Evolutionary conservation across 1,140 invertebrate genomes (phyloP), one percentile per base, ranked within the genome.

Genomic region (Phortica variegata): DNA sequence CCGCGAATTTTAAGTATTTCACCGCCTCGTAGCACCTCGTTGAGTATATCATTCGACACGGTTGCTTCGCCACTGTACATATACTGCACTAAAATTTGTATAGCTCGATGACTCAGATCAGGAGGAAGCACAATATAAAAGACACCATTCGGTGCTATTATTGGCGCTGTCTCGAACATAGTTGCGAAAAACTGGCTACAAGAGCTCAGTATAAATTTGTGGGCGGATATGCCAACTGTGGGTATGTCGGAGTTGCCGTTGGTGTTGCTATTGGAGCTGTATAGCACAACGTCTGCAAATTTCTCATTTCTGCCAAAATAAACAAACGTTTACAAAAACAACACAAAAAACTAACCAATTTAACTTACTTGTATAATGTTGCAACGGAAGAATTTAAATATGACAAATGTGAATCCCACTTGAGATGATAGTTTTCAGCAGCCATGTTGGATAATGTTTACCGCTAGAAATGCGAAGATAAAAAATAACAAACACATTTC

Each of bases 11-110:
- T 85, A 0, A 91, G 63, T 5, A 89, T 83, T 62, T 90, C 88
- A 0, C 88, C 89, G 0, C 88, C 89, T 68, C 87, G 85, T 32
- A 91, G 60, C 2, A 90, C 88, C 44, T 83, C 85, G 58, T 88
- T 87, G 36, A 91, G 66, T 19, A 90, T 87, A 65, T 90, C 87
- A 74, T 90, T 89, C 45, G 87, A 88, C 6, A 91, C 88, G 15
- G 88, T 91, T 19, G 88, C 87, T 78, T 91, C 89, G 2, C 89
- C 89, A 74, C 82, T 88, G 76, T 91, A 90, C 87, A 91, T 91
- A 65, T 91, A 91, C 62, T 90, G 87, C n/a, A 90, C 84, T 1
- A 91, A 78, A 42, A 88, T 87, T 70, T 88, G 87, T 44, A 91
- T 76, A 2, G 88, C 88, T 48, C 86, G 83, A 44, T 88, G 87